phyloP scores from a whole-genome alignment of 2,888 invertebrate genomes.

The Podabrus alpinus region DNA sequence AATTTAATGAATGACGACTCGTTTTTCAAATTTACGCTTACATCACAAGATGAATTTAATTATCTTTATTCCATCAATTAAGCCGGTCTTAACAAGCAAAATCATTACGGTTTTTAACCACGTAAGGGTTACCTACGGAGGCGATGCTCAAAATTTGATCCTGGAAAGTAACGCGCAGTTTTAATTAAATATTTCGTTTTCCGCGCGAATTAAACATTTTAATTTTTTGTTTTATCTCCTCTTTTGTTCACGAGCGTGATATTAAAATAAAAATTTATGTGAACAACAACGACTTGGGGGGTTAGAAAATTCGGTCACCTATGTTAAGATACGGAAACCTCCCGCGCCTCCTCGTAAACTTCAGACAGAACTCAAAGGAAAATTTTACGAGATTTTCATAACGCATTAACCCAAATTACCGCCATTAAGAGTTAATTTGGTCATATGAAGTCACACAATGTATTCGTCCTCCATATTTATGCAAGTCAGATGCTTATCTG shows the following conservation, averaged over 20 bases:
- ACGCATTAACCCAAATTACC: constrained; percentile 3
- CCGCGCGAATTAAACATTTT: background rate
- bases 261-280: background rate
- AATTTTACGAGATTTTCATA: background rate
- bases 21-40: background rate
- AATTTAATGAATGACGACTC: background rate
- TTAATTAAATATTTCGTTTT: background rate
- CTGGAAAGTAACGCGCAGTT: background rate
- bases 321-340: no score
- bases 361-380: background rate
- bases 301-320: background rate
- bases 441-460: constrained; percentile 21
- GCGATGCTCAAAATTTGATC: background rate
- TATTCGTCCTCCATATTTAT: constrained; percentile 16
- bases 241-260: background rate
- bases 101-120: background rate
- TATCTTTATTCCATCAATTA: background rate
- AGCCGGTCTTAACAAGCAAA: background rate
- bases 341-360: background rate
- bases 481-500: constrained; percentile 19
- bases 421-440: constrained; percentile 18
- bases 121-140: background rate
- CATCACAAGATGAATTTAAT: background rate
- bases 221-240: background rate
- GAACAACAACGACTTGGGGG: background rate